phyloP scores from a whole-genome alignment of 2,888 invertebrate genomes.

The Mimachlamys varia region DNA sequence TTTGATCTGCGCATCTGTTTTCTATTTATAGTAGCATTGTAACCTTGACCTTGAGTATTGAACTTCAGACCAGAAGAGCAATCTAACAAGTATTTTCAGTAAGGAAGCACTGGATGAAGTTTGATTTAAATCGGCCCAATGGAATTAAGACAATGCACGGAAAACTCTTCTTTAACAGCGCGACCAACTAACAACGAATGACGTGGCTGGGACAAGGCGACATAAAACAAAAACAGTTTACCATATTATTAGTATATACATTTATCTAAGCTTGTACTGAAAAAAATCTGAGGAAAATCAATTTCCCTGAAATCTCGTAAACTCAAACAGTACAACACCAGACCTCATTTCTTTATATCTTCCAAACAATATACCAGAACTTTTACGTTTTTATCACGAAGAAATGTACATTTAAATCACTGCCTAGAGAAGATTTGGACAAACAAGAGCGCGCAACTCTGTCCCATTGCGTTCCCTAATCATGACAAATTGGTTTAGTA shows the following conservation, averaged over 20 bases:
- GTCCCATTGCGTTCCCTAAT: neutral
- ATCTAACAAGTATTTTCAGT: no score
- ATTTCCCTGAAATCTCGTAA: neutral
- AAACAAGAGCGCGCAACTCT: neutral
- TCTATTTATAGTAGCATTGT: no score
- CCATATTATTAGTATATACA: neutral
- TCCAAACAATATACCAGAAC: neutral
- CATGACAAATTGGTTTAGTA: slow-evolving; percentile 29
- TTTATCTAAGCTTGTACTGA: neutral
- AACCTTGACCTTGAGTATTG: no score
- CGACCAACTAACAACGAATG: no score
- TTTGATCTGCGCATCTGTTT: no score
- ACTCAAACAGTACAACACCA: neutral
- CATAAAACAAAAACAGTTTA: neutral
- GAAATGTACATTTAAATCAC: neutral
- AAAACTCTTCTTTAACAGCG: no score
- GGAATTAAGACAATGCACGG: no score
- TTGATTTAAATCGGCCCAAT: no score
- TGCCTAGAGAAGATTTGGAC: slow-evolving; percentile 16
- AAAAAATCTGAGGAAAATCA: neutral
- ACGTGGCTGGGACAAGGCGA: no score
- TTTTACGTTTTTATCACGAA: neutral
- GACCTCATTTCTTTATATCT: neutral
- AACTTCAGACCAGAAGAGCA: no score
- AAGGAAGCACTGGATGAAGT: no score